Evolutionary conservation across 2,888 invertebrate species (phyloP).

Genomic region (Patella ulyssiponensis): DNA sequence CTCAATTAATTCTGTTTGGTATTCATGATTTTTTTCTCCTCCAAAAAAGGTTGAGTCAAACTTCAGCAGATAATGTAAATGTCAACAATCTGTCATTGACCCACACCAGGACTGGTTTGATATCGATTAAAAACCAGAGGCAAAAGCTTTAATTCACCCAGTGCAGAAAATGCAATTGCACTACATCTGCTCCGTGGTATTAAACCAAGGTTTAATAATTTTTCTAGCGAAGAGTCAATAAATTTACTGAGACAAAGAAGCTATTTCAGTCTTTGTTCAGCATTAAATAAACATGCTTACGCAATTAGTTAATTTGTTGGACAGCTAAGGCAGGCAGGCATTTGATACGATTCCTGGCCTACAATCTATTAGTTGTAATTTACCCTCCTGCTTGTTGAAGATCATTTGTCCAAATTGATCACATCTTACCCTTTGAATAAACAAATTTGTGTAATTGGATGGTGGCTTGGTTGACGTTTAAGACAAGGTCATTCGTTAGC

Average conservation of each 20-base stretch:
- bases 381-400: too few species aligned
- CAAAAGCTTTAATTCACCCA: neutral
- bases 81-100: conserved; percentile 12
- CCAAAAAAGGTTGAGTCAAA: neutral
- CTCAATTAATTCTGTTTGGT: conserved; percentile 3
- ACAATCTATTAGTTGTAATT: too few species aligned
- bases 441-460: too few species aligned
- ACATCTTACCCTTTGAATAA: too few species aligned
- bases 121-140: neutral
- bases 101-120: neutral
- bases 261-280: neutral
- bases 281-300: conserved; percentile 6
- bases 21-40: neutral
- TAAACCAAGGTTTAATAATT: neutral
- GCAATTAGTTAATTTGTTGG: neutral
- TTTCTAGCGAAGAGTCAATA: neutral
- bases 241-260: conserved; percentile 4
- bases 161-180: neutral
- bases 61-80: conserved; percentile 6
- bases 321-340: too few species aligned
- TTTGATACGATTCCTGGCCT: too few species aligned
- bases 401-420: too few species aligned
- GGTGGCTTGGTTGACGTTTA: too few species aligned
- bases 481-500: too few species aligned
- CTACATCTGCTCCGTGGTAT: neutral